Evolutionary conservation across 2,888 invertebrate genomes (phyloP).

Genomic region (Rotaria magnacalcarata): DNA sequence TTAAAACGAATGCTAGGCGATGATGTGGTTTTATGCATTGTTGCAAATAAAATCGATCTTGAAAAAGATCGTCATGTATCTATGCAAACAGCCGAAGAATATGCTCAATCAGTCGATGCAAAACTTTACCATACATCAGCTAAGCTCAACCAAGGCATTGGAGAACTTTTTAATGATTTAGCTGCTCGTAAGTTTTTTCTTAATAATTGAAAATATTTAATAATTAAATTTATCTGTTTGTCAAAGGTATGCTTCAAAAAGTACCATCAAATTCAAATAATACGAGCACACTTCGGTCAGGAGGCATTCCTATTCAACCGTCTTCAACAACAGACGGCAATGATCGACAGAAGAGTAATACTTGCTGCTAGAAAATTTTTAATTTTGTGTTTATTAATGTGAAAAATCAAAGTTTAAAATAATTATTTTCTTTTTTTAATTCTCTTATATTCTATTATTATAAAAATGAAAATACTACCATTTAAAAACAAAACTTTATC

Average conservation of each 20-base stretch:
- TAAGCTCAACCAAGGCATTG: conserved; percentile 81
- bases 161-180: conserved; percentile 80
- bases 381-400: no score
- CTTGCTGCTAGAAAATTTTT: no score
- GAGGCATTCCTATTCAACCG: not conserved
- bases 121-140: conserved; percentile 87
- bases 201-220: no score
- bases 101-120: conserved; percentile 80
- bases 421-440: no score
- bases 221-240: not conserved
- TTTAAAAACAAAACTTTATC: no score
- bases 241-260: not conserved
- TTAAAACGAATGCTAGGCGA: conserved; percentile 87
- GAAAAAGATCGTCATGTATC: conserved; percentile 81
- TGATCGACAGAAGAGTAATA: no score
- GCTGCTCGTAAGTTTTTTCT: conserved; percentile 63
- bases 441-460: no score
- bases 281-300: not conserved
- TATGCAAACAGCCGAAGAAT: conserved; percentile 79
- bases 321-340: no score
- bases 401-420: no score
- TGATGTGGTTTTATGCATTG: conserved; percentile 82
- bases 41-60: conserved; percentile 92
- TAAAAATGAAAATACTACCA: no score
- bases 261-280: not conserved